Evolutionary conservation across 2,113 vertebrate species (phyloP).

Genomic region (Protobothrops flavoviridis): DNA sequence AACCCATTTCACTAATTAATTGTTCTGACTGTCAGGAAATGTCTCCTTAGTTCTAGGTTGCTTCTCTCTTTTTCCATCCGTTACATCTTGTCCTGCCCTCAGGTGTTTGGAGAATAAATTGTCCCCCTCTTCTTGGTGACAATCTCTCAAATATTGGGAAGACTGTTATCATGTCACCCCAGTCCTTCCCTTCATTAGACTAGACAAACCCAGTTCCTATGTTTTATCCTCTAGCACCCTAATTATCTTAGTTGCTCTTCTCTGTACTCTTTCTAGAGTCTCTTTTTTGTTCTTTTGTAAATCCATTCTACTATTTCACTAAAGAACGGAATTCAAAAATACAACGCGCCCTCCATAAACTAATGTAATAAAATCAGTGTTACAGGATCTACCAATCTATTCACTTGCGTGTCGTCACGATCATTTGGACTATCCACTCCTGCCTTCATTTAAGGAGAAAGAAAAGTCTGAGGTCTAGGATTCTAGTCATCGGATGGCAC

Average conservation of each 20-base stretch:
- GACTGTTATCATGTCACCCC: neutral
- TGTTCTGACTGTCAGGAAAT: neutral
- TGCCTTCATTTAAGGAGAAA: neutral
- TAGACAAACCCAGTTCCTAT: neutral
- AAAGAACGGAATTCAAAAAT: neutral
- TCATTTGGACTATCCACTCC: neutral
- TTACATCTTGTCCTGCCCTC: neutral
- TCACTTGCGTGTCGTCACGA: neutral
- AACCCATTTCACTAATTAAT: neutral
- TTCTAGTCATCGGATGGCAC: neutral
- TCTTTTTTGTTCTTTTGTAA: neutral
- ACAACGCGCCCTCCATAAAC: neutral
- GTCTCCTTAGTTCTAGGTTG: neutral
- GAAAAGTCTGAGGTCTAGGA: neutral
- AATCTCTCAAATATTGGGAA: neutral
- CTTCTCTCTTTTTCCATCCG: neutral
- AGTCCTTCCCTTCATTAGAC: neutral
- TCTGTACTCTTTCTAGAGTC: neutral
- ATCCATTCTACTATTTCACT: neutral
- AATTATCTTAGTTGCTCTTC: neutral
- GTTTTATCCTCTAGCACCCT: neutral
- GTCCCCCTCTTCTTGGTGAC: neutral
- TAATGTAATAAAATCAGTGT: neutral
- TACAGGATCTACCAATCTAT: neutral
- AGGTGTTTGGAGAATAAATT: neutral